These are phyloP conservation scores for Danio albolineatus DNA, from an alignment of 2,797 vertebrate species.

Conservation along the genomic window DNA sequence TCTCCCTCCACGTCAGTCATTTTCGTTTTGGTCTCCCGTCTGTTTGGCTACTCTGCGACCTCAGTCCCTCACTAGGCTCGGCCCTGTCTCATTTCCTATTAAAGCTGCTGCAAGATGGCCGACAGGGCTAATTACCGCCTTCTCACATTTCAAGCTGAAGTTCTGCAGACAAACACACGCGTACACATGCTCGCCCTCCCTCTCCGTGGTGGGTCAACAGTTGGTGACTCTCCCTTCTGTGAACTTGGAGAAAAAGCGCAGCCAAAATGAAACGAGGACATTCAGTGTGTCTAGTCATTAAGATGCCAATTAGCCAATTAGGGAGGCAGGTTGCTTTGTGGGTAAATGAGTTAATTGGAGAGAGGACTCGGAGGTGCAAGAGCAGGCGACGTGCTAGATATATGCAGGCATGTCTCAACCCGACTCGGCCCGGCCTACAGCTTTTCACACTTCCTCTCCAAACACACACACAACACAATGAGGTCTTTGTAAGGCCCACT, in stretches of 20 bases:
- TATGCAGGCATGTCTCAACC: slow-evolving; percentile 71
- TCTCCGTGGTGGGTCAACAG: slow-evolving; percentile 46
- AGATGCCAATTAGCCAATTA: slow-evolving; percentile 80
- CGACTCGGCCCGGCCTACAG: slow-evolving; percentile 62
- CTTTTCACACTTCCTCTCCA: slow-evolving; percentile 75
- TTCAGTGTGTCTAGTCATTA: slow-evolving; percentile 72
- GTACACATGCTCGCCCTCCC: slow-evolving; percentile 15
- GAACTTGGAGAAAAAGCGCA: slow-evolving; percentile 45
- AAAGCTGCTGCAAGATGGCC: slow-evolving; percentile 73
- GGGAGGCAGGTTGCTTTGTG: slow-evolving; percentile 74
- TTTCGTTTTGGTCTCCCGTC: slow-evolving; percentile 72
- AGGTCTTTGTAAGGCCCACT: slow-evolving; percentile 76
- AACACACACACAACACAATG: slow-evolving; percentile 75
- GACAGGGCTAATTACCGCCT: slow-evolving; percentile 74
- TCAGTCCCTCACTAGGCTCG: slow-evolving; percentile 76
- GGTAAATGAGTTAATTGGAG: slow-evolving; percentile 82
- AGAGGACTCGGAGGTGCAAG: slow-evolving; percentile 74
- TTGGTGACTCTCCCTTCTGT: slow-evolving; percentile 50
- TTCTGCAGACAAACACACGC: slow-evolving; percentile 43
- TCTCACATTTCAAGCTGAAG: slow-evolving; percentile 44
- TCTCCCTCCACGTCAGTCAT: slow-evolving; percentile 59
- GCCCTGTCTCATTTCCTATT: slow-evolving; percentile 82
- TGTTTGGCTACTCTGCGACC: slow-evolving; percentile 78
- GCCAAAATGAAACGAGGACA: slow-evolving; percentile 66
- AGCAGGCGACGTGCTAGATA: slow-evolving; percentile 72